Base-by-base conservation (phyloP, 2,113 vertebrate genomes). In the Coracopsis vasa region DNA sequence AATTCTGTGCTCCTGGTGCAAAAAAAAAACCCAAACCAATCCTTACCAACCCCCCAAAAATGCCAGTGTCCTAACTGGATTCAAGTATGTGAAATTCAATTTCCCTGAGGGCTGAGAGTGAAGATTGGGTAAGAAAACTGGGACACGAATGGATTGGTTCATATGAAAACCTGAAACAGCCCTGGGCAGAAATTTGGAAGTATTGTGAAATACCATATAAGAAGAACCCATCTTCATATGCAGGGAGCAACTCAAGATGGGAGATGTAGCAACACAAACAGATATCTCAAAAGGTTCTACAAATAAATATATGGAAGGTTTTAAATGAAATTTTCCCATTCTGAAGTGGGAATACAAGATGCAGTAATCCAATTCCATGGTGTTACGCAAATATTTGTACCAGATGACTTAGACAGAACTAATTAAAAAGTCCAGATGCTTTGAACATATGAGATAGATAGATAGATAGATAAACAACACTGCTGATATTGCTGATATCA, bases 111-210 rank as follows among this genome's bases (percentile, higher is more conserved):
- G 93, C 54, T 96, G 85, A 95, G 85, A 88, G 64, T 74, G 47
- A 95, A 93, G 93, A 95, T 96, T 97, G 95, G 90, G 96, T 74
- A 97, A 97, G 95, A 93, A 93, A 97, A 96, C 93, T 88, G 92
- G 92, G 95, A 95, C 95, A 95, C 29, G 1, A 97, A 94, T 86
- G 93, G 92, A 93, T 95, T 95, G 96, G 95, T 95, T 96, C 94
- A 90, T 86, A 96, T 64, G 75, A 92, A 96, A 96, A 95, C 88
- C 82, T 93, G 90, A 96, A 96, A 96, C 93, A 94, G 95, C 94
- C 94, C 47, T 78, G 39, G 90, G 94, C 93, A 93, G 47, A 96
- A 96, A 93, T 94, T 83, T 96, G 92, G 81, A 83, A 86, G 72
- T 67, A 88, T 96, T 97, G 82, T 94, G 93, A 95, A 96, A 97